A percentile compares a stretch with the other conserved stretches of the same genome.
These are phyloP conservation scores for Caenorhabditis latens DNA, from an alignment of 1,140 invertebrate genomes.

Conservation along the genomic window DNA sequence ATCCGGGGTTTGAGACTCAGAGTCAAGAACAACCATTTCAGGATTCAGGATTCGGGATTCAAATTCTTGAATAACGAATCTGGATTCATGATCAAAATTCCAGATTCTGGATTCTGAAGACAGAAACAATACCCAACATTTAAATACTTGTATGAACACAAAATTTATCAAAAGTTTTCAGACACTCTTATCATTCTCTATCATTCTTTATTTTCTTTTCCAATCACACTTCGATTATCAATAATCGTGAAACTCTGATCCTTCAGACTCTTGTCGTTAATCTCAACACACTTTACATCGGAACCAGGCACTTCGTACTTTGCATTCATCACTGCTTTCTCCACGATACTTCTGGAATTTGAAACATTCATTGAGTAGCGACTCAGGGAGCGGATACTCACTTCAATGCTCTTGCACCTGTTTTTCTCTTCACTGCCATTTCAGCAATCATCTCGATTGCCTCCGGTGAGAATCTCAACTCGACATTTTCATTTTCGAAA, in stretches of 20 bases:
- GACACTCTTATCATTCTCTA: no score
- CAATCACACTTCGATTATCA: constrained; percentile 4
- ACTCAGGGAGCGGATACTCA: background rate
- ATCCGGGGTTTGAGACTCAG: no score
- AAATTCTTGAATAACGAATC: no score
- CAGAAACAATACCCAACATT: no score
- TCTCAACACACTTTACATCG: constrained; percentile 7
- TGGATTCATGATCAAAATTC: no score
- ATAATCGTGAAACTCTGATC: constrained; percentile 36
- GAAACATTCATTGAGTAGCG: background rate
- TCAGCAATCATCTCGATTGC: constrained; percentile 89
- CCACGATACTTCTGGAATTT: constrained; percentile 81
- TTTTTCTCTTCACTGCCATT: constrained; percentile 93
- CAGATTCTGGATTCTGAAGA: no score
- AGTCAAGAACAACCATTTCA: no score
- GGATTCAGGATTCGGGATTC: no score
- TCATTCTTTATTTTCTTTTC: background rate
- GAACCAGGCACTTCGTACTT: constrained; percentile 96
- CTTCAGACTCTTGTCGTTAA: constrained; percentile 35
- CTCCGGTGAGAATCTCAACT: constrained; percentile 84
- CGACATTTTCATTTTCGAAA: constrained; percentile 19
- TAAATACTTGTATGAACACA: no score
- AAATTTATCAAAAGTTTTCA: no score
- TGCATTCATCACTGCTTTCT: constrained; percentile 90
- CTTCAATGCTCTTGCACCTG: constrained; percentile 81